Evolutionary conservation across 2,113 vertebrate genomes (phyloP).

Genomic region (Microcebus jonahi): DNA sequence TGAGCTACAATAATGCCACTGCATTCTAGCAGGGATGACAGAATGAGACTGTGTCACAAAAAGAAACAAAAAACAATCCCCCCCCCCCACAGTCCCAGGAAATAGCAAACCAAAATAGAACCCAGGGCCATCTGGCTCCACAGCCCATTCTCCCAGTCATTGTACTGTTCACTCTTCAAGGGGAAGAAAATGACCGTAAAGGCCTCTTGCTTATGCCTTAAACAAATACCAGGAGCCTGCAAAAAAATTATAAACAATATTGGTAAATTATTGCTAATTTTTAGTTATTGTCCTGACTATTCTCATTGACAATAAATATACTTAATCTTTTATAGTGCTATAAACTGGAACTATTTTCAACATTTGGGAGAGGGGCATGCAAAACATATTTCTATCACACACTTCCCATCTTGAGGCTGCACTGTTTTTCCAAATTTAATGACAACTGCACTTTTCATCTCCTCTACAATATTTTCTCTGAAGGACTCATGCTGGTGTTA

Average conservation of each 20-base stretch:
- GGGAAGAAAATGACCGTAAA: background rate
- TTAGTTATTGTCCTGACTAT: background rate
- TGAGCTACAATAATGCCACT: too few species aligned
- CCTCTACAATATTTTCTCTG: background rate
- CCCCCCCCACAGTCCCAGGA: too few species aligned
- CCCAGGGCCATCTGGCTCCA: fast-evolving
- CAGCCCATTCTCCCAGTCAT: background rate
- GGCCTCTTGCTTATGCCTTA: background rate
- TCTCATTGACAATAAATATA: background rate
- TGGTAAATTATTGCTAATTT: background rate
- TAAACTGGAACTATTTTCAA: background rate
- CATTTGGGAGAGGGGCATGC: background rate
- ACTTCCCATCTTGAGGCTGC: background rate
- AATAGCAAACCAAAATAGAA: background rate
- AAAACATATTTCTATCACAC: background rate
- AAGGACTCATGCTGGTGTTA: background rate
- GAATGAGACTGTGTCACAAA: too few species aligned
- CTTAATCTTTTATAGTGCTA: background rate
- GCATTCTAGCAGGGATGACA: too few species aligned
- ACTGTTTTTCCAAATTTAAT: background rate
- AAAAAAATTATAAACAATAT: background rate
- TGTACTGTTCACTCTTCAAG: background rate
- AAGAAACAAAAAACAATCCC: too few species aligned
- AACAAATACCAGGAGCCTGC: background rate
- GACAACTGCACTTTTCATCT: background rate